Evolutionary conservation across 2,797 vertebrate genomes (phyloP), one percentile per base, ranked within the genome.

Genomic region (Sitta carolinensis): DNA sequence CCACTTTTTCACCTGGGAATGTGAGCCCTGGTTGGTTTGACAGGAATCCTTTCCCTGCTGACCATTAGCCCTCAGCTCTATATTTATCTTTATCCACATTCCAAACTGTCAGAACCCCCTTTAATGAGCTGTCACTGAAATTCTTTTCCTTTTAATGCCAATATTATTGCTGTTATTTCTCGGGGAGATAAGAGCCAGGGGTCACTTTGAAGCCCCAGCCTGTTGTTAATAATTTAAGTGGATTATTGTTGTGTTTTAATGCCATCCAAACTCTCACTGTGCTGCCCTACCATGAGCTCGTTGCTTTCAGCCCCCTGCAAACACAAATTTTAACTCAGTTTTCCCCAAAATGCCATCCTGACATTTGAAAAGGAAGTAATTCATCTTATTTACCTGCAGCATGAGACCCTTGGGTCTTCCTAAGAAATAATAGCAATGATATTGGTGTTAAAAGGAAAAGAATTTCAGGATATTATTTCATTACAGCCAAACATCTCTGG

Each of bases 171-270:
- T 57, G 7, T 79, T 78, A 70, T 87, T 92, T 91, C 67, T 80
- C 22, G 23, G 2, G 47, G 64, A 54, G 61, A 51, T 47, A 61
- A 61, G 62, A 94, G 70, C 67, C 94, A 92, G 50, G 87, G 96
- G 93, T 93, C 91, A 90, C 69, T 94, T 76, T 86, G 84, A 91
- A 92, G 91, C 84, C 40, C 38, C 66, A 88, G 45, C 48, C 86
- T 75, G 57, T 54, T 90, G 74, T 48, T 93, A 91, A 95, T 96
- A 84, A 92, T 91, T 94, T 82, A 88, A 95, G 59, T 94, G 78
- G 82, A 84, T 93, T 93, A 68, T 81, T 92, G 69, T 75, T 68
- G 34, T 23, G 36, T 62, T 92, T 84, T 91, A 78, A 89, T 91
- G 87, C 92, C 82, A 30, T 91, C 51, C 57, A 45, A 76, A 42